phyloP scores from a whole-genome alignment of 2,113 vertebrate genomes.

The Cebidichthys violaceus region DNA sequence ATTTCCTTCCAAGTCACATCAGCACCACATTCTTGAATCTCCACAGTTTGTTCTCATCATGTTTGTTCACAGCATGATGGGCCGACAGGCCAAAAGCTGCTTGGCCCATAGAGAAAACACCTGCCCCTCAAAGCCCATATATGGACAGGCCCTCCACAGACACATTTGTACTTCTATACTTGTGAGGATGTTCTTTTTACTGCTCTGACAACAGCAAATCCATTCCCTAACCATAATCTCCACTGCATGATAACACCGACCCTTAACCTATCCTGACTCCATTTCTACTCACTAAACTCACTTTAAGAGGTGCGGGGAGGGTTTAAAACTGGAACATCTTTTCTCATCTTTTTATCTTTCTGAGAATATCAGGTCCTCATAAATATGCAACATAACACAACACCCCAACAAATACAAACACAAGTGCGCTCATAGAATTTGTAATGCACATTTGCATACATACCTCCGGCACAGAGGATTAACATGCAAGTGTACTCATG shows the following conservation, averaged over 20 bases:
- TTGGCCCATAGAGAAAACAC: conserved; percentile 79
- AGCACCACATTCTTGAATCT: conserved; percentile 66
- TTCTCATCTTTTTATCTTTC: neutral
- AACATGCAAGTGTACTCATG: conserved; percentile 47
- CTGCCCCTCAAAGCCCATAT: conserved; percentile 62
- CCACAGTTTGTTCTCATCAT: conserved; percentile 71
- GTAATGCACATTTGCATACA: neutral
- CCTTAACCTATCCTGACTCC: conserved; percentile 17
- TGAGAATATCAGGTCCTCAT: neutral
- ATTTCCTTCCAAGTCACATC: conserved; percentile 64
- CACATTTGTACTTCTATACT: conserved; percentile 35
- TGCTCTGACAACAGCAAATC: neutral
- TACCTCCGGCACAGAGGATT: conserved; percentile 24
- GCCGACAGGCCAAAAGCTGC: conserved; percentile 63
- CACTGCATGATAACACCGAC: conserved; percentile 10
- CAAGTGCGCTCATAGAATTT: neutral
- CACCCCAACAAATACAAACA: neutral
- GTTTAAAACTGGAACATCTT: neutral
- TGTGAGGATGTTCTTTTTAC: conserved; percentile 34
- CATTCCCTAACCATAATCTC: conserved; percentile 14
- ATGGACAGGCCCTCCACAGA: conserved; percentile 35
- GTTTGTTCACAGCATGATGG: conserved; percentile 71
- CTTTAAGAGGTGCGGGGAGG: neutral
- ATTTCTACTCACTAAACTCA: conserved; percentile 7
- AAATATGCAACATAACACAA: neutral